A percentile compares a stretch with the other conserved stretches of the same genome.
Conservation (phyloP, 2,113 vertebrate species). For the Grammomys surdaster region DNA sequence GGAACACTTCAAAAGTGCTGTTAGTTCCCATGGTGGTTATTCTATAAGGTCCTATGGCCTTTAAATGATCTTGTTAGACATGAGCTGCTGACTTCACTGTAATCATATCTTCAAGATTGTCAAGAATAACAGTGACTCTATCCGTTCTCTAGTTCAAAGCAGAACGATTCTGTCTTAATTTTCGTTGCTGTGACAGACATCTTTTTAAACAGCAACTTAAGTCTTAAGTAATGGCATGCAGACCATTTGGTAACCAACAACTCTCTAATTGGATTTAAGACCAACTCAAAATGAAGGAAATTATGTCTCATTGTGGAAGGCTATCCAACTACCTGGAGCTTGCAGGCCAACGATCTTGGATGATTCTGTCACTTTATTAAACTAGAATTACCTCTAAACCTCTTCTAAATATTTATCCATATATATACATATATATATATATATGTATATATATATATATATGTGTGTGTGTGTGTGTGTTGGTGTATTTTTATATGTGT, state of each 20-base stretch:
- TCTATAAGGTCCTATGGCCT: neutral
- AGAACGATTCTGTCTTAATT: neutral
- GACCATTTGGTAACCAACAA: neutral
- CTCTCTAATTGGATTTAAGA: neutral
- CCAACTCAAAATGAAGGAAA: neutral
- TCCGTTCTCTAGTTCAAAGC: neutral
- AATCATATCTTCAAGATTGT: neutral
- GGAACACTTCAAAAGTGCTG: rapidly evolving
- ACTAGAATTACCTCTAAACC: neutral
- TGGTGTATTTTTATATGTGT: too few species aligned
- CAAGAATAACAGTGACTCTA: neutral
- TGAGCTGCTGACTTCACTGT: neutral
- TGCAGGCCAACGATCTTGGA: neutral
- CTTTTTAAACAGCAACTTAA: neutral
- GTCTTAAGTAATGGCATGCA: neutral
- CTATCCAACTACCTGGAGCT: neutral
- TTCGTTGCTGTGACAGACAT: neutral
- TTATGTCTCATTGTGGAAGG: neutral
- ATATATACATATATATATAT: neutral
- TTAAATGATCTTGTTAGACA: neutral
- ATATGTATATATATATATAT: too few species aligned
- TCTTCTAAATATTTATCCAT: neutral
- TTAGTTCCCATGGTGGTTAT: too few species aligned
- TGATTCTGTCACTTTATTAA: neutral
- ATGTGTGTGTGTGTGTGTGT: too few species aligned